Conservation (phyloP, 2,888 invertebrate genomes). For the Acrobasis suavella region DNA sequence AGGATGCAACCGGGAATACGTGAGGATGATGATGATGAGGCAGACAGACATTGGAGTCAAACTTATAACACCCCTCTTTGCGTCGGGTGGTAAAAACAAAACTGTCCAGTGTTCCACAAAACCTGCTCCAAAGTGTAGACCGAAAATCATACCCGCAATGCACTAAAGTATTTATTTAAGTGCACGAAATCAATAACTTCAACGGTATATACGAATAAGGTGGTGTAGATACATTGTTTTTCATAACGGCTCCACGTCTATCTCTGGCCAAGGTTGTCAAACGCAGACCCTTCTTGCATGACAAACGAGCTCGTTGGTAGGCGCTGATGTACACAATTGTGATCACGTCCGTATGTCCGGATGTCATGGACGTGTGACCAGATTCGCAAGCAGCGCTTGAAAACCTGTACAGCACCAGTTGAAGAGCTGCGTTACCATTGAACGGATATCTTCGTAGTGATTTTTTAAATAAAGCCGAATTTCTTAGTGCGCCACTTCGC, state of each 20-base stretch:
- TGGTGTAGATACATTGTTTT: constrained; percentile 40
- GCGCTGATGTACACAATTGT: constrained; percentile 50
- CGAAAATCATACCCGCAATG: not conserved
- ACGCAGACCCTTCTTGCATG: constrained; percentile 51
- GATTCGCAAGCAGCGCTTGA: constrained; percentile 59
- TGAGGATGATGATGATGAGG: too few relatives aligned
- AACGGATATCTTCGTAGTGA: constrained; percentile 51
- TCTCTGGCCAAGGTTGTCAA: constrained; percentile 61
- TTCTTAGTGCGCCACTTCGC: not conserved
- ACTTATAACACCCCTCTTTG: too few relatives aligned
- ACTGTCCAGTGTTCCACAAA: not conserved
- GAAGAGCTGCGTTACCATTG: constrained; percentile 53
- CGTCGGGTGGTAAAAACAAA: too few relatives aligned
- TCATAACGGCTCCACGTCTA: constrained; percentile 66
- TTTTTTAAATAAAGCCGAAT: not conserved
- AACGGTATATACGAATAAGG: not conserved
- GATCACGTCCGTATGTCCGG: constrained; percentile 71
- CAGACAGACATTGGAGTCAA: too few relatives aligned
- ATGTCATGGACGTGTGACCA: constrained; percentile 70
- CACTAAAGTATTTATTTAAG: not conserved
- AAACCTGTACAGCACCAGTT: constrained; percentile 58
- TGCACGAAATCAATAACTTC: not conserved
- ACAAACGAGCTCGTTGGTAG: constrained; percentile 46
- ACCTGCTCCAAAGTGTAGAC: not conserved
- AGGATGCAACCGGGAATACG: too few relatives aligned